Evolutionary conservation across 2,888 invertebrate genomes (phyloP).

Genomic region (Nephrocerus scutellatus): DNA sequence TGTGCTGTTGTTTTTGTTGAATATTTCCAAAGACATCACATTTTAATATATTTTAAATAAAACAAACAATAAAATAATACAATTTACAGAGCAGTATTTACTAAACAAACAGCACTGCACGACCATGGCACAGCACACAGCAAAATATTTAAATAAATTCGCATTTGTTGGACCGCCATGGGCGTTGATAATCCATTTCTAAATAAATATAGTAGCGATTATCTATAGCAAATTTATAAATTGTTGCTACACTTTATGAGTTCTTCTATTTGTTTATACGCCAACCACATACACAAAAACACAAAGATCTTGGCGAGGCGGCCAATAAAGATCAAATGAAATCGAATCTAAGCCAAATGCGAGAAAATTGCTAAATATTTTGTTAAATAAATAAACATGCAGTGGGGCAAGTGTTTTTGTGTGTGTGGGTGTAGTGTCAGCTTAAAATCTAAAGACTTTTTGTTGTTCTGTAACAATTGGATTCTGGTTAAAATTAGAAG

Average conservation of each 20-base stretch:
- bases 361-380: conserved; percentile 26
- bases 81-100: conserved; percentile 4
- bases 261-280: conserved; percentile 5
- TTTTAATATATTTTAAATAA: conserved; percentile 4
- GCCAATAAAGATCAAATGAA: conserved; percentile 1
- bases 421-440: too few species aligned
- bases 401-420: conserved; percentile 30
- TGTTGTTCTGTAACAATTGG: too few species aligned
- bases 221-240: conserved; percentile 13
- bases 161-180: conserved; percentile 18
- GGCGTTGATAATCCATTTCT: conserved; percentile 26
- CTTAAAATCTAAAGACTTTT: too few species aligned
- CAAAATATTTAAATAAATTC: too few species aligned
- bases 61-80: conserved; percentile 5
- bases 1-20: too few species aligned
- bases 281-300: conserved; percentile 14
- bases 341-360: too few species aligned
- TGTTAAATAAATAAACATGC: conserved; percentile 32
- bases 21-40: too few species aligned
- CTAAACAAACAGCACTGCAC: conserved; percentile 8
- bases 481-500: too few species aligned
- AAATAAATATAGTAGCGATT: conserved; percentile 29
- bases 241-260: conserved; percentile 1
- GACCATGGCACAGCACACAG: too few species aligned
- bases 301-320: conserved; percentile 9